Evolutionary conservation across 2,797 vertebrate genomes (phyloP).

Genomic region (Sebastes iracundus): DNA sequence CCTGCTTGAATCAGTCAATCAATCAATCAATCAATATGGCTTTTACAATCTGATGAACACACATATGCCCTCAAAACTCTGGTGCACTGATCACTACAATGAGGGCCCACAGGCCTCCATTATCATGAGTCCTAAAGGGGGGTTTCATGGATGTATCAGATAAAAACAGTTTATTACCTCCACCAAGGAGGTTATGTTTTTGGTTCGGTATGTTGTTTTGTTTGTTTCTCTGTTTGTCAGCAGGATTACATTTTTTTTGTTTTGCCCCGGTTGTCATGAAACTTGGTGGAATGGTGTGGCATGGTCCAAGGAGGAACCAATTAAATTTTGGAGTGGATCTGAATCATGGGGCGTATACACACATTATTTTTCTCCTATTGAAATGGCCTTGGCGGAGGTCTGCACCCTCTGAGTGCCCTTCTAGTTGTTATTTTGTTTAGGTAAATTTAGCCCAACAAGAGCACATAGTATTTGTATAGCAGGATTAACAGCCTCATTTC

Average conservation of each 20-base stretch:
- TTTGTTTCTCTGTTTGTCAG: too few relatives aligned
- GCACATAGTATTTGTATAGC: neutral
- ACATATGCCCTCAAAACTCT: neutral
- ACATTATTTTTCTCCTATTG: neutral
- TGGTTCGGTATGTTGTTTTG: neutral
- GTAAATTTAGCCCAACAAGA: neutral
- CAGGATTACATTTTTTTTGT: too few relatives aligned
- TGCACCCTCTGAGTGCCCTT: neutral
- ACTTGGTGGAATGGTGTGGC: neutral
- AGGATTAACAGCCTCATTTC: neutral
- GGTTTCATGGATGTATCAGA: neutral
- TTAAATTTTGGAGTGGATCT: neutral
- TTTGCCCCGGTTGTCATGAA: neutral
- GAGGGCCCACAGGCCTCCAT: neutral
- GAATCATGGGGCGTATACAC: neutral
- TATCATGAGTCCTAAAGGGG: neutral
- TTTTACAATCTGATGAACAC: neutral
- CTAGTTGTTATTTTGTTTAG: neutral
- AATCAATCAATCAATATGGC: conserved; percentile 7
- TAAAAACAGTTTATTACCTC: neutral
- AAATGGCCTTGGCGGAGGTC: neutral
- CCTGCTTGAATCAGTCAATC: conserved; percentile 8
- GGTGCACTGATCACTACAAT: neutral
- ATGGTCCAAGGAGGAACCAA: neutral
- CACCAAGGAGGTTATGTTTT: neutral